Evolutionary conservation across 2,888 invertebrate species (phyloP).

Genomic region (Oxytorus armatus): DNA sequence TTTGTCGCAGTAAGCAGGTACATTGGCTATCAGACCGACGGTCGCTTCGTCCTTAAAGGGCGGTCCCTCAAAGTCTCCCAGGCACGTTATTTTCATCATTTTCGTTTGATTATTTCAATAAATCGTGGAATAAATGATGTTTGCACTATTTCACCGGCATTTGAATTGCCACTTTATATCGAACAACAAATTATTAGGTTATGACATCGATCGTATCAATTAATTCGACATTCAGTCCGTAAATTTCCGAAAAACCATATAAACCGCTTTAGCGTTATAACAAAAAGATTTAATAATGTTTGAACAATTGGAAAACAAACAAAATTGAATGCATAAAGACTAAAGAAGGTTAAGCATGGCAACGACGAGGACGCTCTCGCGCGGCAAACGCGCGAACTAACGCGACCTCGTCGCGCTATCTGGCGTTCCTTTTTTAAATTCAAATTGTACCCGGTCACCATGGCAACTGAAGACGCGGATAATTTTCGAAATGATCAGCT

Average conservation of each 20-base stretch:
- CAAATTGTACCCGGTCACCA: slow-evolving; percentile 37
- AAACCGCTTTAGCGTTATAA: background rate
- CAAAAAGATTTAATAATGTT: background rate
- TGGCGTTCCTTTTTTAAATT: background rate
- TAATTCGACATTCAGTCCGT: background rate
- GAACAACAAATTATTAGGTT: slow-evolving; percentile 2
- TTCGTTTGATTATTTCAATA: slow-evolving; percentile 31
- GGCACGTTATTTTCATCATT: slow-evolving; percentile 78
- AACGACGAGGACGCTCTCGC: background rate
- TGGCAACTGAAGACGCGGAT: slow-evolving; percentile 23
- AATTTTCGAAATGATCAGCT: slow-evolving; percentile 36
- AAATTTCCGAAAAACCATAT: background rate
- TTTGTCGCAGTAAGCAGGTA: slow-evolving; percentile 73
- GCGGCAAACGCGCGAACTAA: background rate
- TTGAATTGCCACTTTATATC: slow-evolving; percentile 11
- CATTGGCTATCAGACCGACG: slow-evolving; percentile 73
- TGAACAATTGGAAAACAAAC: background rate
- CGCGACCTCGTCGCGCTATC: slow-evolving; percentile 7
- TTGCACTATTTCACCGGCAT: slow-evolving; percentile 25
- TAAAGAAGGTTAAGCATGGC: background rate
- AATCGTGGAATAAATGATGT: background rate
- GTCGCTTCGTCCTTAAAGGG: slow-evolving; percentile 73
- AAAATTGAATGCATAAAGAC: background rate
- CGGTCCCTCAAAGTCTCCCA: slow-evolving; percentile 77
- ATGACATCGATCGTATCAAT: slow-evolving; percentile 5